Conservation (phyloP, 2,888 invertebrate species). For the Miltochrista miniata region DNA sequence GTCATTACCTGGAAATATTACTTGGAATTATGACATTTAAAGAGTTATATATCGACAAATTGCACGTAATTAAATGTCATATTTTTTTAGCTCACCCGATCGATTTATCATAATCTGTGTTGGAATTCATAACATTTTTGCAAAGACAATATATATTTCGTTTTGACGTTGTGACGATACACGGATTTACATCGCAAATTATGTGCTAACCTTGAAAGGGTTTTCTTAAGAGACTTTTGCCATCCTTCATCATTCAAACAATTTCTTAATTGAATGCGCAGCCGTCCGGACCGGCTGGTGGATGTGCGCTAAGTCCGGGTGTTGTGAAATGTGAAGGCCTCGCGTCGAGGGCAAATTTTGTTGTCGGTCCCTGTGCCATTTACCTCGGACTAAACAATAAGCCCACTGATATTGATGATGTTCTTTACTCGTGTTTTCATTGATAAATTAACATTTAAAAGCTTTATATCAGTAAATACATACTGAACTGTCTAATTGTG, state of each 20-base stretch:
- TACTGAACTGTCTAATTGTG: constrained; percentile 4
- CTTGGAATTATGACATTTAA: no score
- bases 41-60: no score
- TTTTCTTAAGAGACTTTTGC: constrained; percentile 7
- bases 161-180: no score
- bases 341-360: constrained; percentile 69
- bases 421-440: constrained; percentile 28
- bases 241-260: constrained; percentile 39
- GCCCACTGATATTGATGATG: constrained; percentile 11
- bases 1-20: no score
- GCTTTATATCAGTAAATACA: background rate
- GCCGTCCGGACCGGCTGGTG: constrained; percentile 62
- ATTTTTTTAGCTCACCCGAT: no score
- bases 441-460: constrained; percentile 3
- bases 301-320: constrained; percentile 81
- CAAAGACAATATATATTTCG: background rate
- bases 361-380: constrained; percentile 77
- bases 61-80: no score
- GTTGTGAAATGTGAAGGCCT: constrained; percentile 81
- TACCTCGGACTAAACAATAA: constrained; percentile 46
- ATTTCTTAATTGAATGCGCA: constrained; percentile 52
- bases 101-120: no score
- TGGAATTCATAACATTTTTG: background rate
- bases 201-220: background rate
- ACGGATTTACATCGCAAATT: background rate